phyloP scores from a whole-genome alignment of 2,113 vertebrate species.

The Hippocampus mohnikei region DNA sequence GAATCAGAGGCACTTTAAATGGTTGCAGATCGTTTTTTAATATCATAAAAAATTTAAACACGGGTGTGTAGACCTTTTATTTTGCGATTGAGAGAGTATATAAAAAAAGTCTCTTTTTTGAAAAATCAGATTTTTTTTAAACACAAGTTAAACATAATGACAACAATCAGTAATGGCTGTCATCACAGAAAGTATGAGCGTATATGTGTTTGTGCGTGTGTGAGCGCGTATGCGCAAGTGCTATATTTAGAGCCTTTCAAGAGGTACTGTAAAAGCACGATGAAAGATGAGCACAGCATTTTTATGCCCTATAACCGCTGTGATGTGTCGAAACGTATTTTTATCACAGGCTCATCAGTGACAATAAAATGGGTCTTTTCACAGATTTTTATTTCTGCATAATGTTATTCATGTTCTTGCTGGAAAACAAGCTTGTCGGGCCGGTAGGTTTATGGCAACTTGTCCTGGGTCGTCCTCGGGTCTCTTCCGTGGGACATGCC shows the following conservation, averaged over 20 bases:
- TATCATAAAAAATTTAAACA: too few relatives aligned
- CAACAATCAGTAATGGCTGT: too few relatives aligned
- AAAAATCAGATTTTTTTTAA: too few relatives aligned
- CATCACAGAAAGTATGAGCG: too few relatives aligned
- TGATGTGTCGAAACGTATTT: constrained; percentile 3
- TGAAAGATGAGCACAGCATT: constrained; percentile 4
- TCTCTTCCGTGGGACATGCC: too few relatives aligned
- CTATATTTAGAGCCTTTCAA: constrained; percentile 22
- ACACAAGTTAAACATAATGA: too few relatives aligned
- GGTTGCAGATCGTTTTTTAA: too few relatives aligned
- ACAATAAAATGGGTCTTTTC: constrained; percentile 12
- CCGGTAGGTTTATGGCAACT: background rate
- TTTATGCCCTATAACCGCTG: background rate
- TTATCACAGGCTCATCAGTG: constrained; percentile 11
- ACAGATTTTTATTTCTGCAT: constrained; percentile 22
- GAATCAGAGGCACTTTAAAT: too few relatives aligned
- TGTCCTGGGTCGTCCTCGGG: too few relatives aligned
- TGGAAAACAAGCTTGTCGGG: background rate
- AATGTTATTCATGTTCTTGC: constrained; percentile 23
- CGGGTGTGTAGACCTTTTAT: too few relatives aligned
- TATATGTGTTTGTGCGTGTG: background rate
- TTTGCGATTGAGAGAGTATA: too few relatives aligned
- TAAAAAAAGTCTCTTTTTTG: too few relatives aligned
- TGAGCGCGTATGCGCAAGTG: background rate
- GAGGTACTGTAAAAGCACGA: background rate